phyloP scores from a whole-genome alignment of 2,797 vertebrate species.

The Typhlichthys eigenmanni region DNA sequence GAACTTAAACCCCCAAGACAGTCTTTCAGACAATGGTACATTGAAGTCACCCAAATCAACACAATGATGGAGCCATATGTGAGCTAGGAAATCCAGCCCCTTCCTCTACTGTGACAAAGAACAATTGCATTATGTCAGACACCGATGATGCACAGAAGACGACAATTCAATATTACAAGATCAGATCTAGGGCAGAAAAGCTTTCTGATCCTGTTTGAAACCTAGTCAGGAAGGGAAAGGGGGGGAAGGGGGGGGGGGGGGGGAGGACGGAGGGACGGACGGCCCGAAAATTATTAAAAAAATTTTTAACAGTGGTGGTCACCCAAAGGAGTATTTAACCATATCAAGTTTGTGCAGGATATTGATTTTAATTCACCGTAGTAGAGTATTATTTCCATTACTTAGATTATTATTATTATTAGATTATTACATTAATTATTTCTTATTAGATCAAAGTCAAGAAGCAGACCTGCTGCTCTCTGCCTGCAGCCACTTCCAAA shows the following conservation, averaged over 20 bases:
- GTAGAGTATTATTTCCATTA: constrained; percentile 5
- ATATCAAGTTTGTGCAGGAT: too few relatives aligned
- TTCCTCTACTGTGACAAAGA: constrained; percentile 43
- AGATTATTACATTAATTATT: too few relatives aligned
- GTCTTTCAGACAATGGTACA: constrained; percentile 56
- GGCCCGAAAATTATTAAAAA: too few relatives aligned
- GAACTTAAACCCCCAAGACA: constrained; percentile 28
- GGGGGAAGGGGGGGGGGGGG: too few relatives aligned
- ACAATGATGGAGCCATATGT: constrained; percentile 54
- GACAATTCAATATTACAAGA: constrained; percentile 8
- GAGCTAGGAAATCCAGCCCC: constrained; percentile 44
- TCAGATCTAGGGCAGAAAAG: background rate
- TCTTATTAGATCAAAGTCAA: constrained; percentile 32
- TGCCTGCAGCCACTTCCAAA: constrained; percentile 15
- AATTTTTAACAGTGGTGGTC: too few relatives aligned
- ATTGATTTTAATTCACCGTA: too few relatives aligned
- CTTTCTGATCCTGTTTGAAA: too few relatives aligned
- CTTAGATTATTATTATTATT: too few relatives aligned
- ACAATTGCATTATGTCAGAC: constrained; percentile 64
- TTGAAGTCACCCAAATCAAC: constrained; percentile 66
- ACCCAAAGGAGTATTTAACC: too few relatives aligned
- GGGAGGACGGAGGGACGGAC: too few relatives aligned
- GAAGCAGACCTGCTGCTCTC: background rate
- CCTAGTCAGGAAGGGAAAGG: too few relatives aligned
- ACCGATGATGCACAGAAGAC: constrained; percentile 20